A percentile compares a stretch with the other conserved stretches of the same genome.
Conservation (phyloP, 2,888 invertebrate genomes). For the Drosophila setosimentum region DNA sequence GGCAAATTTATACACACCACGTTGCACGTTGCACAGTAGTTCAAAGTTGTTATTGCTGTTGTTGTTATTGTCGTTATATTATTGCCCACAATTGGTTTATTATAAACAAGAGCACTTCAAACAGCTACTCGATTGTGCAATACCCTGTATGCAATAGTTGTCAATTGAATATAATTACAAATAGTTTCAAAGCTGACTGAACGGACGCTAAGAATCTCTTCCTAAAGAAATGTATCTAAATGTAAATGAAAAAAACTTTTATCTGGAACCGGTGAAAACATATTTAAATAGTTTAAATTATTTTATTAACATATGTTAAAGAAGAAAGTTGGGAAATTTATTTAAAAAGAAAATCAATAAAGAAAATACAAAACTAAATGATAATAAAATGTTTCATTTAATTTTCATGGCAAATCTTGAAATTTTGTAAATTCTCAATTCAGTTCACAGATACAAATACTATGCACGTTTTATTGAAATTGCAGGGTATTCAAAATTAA, state of each 20-base stretch:
- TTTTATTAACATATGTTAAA: neutral
- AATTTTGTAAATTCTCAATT: neutral
- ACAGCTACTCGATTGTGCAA: neutral
- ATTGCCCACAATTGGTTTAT: constrained; percentile 51
- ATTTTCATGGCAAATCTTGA: neutral
- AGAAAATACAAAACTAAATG: too few relatives aligned
- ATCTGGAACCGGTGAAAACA: neutral
- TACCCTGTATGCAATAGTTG: constrained; percentile 13
- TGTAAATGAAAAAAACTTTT: neutral
- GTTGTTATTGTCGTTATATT: constrained; percentile 44
- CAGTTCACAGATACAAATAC: neutral
- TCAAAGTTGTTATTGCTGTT: constrained; percentile 50
- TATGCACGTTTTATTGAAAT: neutral
- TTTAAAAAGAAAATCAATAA: neutral
- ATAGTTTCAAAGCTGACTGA: neutral
- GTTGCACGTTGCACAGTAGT: constrained; percentile 72
- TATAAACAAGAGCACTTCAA: neutral
- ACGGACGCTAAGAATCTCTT: neutral
- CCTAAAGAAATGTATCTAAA: neutral
- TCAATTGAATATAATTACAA: neutral
- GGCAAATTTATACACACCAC: constrained; percentile 79
- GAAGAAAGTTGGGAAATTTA: fast-evolving
- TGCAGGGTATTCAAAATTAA: constrained; percentile 33
- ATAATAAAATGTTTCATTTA: neutral
- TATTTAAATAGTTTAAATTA: neutral